Evolutionary conservation across 2,797 vertebrate species (phyloP).

Genomic region (Triplophysa yarkandensis): DNA sequence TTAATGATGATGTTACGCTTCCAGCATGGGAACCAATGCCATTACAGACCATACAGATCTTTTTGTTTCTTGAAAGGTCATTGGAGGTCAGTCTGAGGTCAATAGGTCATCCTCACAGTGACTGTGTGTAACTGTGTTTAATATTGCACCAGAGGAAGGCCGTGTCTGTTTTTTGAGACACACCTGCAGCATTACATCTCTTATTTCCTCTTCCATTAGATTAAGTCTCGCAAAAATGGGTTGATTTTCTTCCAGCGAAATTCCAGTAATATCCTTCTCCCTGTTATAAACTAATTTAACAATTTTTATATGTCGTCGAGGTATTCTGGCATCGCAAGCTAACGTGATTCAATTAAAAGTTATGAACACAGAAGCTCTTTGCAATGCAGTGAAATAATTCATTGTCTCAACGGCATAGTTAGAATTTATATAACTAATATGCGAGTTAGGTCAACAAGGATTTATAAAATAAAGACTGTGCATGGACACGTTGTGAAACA

Average conservation of each 20-base stretch:
- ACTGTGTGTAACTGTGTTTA: background rate
- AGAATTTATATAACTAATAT: slow-evolving; percentile 29
- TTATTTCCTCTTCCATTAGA: slow-evolving; percentile 26
- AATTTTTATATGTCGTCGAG: slow-evolving; percentile 21
- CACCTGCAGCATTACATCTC: slow-evolving; percentile 34
- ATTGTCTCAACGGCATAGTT: background rate
- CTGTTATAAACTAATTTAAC: slow-evolving; percentile 39
- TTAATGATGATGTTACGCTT: slow-evolving; percentile 5
- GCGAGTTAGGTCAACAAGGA: background rate
- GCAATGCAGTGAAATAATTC: slow-evolving; percentile 35
- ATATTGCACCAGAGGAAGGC: background rate
- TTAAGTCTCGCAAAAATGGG: slow-evolving; percentile 27
- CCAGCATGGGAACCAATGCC: background rate
- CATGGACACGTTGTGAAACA: background rate
- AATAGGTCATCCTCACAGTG: background rate
- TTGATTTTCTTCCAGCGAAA: slow-evolving; percentile 34
- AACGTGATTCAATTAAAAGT: slow-evolving; percentile 27
- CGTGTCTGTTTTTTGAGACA: slow-evolving; percentile 36
- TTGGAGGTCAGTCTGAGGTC: slow-evolving; percentile 8
- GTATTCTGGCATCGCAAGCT: slow-evolving; percentile 14
- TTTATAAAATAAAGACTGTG: background rate
- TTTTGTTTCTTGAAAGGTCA: no score
- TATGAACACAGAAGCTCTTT: slow-evolving; percentile 15
- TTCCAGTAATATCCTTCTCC: slow-evolving; percentile 33
- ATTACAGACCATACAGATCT: background rate